These are phyloP conservation scores for Leptodactylus fuscus DNA, from an alignment of 2,113 vertebrate species.

Conservation along the genomic window DNA sequence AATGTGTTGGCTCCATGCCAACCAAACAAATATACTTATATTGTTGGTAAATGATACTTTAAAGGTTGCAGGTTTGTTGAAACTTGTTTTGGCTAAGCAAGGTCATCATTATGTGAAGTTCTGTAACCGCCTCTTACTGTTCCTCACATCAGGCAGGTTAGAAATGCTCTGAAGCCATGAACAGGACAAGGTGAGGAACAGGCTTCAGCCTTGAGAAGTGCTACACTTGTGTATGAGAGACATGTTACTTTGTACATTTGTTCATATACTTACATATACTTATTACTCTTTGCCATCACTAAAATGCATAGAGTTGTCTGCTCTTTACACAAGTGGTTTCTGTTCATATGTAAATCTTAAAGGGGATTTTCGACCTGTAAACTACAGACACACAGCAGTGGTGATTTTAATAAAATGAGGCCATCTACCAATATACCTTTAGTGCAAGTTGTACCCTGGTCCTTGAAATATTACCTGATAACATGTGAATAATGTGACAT, in stretches of 20 bases:
- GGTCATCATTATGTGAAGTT: slow-evolving; percentile 50
- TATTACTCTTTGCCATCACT: neutral
- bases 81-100: slow-evolving; percentile 48
- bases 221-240: too few species aligned
- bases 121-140: slow-evolving; percentile 39
- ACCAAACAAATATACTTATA: slow-evolving; percentile 26
- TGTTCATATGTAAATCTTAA: too few species aligned
- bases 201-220: neutral
- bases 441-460: neutral
- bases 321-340: neutral
- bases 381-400: neutral
- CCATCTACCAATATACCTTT: neutral
- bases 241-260: neutral
- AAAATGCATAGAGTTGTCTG: neutral
- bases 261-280: neutral
- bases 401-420: neutral
- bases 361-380: too few species aligned
- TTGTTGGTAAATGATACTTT: slow-evolving; percentile 44
- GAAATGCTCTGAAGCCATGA: slow-evolving; percentile 2
- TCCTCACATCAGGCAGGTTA: slow-evolving; percentile 20
- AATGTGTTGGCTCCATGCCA: slow-evolving; percentile 35
- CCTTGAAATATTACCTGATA: neutral
- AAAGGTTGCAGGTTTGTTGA: slow-evolving; percentile 47
- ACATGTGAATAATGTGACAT: neutral
- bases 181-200: neutral